Evolutionary conservation across 2,888 invertebrate genomes (phyloP), one percentile per base, ranked within the genome.

Genomic region (Lamproptera curius): DNA sequence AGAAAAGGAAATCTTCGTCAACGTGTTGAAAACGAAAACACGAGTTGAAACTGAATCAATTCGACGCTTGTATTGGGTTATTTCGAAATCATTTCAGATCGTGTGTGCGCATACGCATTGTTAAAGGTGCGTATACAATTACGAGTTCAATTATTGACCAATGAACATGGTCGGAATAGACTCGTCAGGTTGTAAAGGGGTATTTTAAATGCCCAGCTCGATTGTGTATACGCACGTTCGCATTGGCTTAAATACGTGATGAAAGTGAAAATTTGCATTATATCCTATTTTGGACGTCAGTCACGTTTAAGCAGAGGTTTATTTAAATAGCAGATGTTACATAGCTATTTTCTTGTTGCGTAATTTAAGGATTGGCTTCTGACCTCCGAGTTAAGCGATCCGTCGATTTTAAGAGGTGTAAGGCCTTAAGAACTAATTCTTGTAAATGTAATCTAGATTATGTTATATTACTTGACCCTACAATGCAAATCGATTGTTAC

Each of bases 241-340:
- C 60, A 46, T 54, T 65, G 59, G 55, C 59, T 62, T 57, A 54
- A 50, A 58, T 62, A 75, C 70, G 64, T 69, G 69, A 57, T 62
- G 52, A 64, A 73, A 73, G 75, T 70, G 66, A 75, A 73, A 70
- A 64, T 63, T 20, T 31, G 44, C 37, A 14, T 55, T 52, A 49
- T 45, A 28, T 16, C 13, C 16, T 35, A 42, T 20, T 49, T 38
- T 23, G 23, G 43, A 46, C 33, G 33, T 26, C 34, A 17, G 35
- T 49, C 46, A 54, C 52, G 50, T 50, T 39, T 41, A 11, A 38
- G 44, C 14, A 45, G 46, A 46, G 49, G 49, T 49, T 51, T 38
- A 38, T 14, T 38, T 28, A 26, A 40, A 41, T 40, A 16, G 28
- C 39, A 41, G 42, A 36, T 20, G 11, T 17, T 31, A 11, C 15